Evolutionary conservation across 2,113 vertebrate species (phyloP), one percentile per base, ranked within the genome.

Genomic region (Lasiurus borealis): DNA sequence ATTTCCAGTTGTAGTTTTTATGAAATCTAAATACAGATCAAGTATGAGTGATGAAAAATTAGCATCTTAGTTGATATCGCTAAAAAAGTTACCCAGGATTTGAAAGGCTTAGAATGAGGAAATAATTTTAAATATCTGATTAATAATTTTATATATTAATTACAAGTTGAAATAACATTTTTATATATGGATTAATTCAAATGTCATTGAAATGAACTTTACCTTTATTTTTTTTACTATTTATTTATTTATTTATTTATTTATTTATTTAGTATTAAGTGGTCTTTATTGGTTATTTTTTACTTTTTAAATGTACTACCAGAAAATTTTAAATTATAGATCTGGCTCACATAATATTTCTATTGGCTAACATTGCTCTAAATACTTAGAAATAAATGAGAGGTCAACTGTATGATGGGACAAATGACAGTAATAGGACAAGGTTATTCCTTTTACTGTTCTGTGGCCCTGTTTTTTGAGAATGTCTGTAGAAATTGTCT

Each of bases 1-100:
- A 89, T 59, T 92, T 93, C 46, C 31, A 62, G 44, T 57, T 83
- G 9, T 34, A n/a, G 87, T 72, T n/a, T 75, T 68, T 90, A 66
- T 88, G 27, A 87, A 80, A 81, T 18, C 21, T 48, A 92, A 92
- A 77, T 95, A 73, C 1, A 83, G 52, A 78, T 48, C 4, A 57
- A 90, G 29, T 69, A 84, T 44, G 14, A 66, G 8, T 48, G 1
- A 59, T 31, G 16, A 88, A 64, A 84, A 80, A 8, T 57, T 62
- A 48, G 31, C 44, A 83, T 80, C 25, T 19, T 84, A 78, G 52
- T 34, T 64, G 57, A 82, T 36, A 54, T 16, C 21, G 15, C 66
- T 82, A 54, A 71, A 92, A 13, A 64, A 59, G 23, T 59, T 9
- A 96, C 0, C 59, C n/a, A 73, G 4, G 5, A 71, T 73, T 75